Percentiles rank a stretch among this genome's conserved stretches.
These are phyloP conservation scores for Euleptes europaea DNA, from an alignment of 2,113 vertebrate genomes.

Conservation along the genomic window DNA sequence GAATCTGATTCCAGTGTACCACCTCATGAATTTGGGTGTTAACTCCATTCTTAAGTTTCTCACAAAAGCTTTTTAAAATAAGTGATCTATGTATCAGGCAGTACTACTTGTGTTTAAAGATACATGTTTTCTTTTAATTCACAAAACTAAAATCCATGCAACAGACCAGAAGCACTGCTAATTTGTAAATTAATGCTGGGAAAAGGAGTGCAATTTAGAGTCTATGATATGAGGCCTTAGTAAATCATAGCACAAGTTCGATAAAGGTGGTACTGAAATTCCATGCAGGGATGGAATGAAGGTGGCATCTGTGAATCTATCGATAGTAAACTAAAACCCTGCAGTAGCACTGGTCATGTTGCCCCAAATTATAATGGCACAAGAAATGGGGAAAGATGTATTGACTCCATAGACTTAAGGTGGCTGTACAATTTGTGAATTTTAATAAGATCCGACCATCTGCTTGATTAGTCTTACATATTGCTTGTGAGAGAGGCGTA, in stretches of 20 bases:
- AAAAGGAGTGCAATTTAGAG: conserved; percentile 12
- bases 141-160: neutral
- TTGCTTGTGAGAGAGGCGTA: conserved; percentile 2
- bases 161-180: conserved; percentile 13
- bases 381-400: conserved; percentile 33
- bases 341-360: neutral
- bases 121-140: neutral
- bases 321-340: neutral
- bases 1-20: conserved; percentile 4
- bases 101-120: conserved; percentile 21
- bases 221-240: neutral
- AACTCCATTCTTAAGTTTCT: neutral
- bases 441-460: neutral
- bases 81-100: conserved; percentile 13
- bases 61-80: neutral
- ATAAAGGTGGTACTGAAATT: neutral
- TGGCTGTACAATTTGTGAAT: neutral
- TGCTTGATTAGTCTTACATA: conserved; percentile 32
- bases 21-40: neutral
- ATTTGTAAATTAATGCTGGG: conserved; percentile 9
- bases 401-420: conserved; percentile 9
- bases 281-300: neutral
- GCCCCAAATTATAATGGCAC: neutral
- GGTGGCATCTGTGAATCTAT: neutral
- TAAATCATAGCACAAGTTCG: conserved; percentile 30